phyloP scores from a whole-genome alignment of 2,113 vertebrate genomes.

The Cyanistes caeruleus region DNA sequence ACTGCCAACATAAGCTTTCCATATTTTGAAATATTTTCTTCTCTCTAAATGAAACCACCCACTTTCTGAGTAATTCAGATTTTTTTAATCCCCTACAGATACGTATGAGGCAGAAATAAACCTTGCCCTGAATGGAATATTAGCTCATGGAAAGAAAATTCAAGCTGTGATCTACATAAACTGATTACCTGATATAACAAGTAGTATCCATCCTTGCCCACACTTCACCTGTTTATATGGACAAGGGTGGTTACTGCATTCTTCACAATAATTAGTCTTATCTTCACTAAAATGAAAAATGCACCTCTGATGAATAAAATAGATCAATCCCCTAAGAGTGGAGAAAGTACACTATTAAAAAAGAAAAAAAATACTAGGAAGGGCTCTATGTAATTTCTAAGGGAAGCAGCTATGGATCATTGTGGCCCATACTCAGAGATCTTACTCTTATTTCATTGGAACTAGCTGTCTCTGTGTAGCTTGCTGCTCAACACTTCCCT shows the following conservation, averaged over 20 bases:
- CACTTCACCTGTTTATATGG: constrained; percentile 16
- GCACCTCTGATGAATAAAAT: not conserved
- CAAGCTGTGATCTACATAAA: not conserved
- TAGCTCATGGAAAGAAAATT: constrained; percentile 59
- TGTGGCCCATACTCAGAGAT: not conserved
- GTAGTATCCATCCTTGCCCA: not conserved
- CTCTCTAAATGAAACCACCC: constrained; percentile 60
- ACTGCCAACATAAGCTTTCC: constrained; percentile 66
- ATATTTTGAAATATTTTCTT: constrained; percentile 65
- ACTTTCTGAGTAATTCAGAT: constrained; percentile 54
- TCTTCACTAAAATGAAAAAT: not conserved
- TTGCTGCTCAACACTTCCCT: not conserved
- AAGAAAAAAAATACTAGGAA: not conserved
- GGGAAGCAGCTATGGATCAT: not conserved
- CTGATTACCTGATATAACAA: not conserved
- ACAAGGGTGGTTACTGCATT: not conserved
- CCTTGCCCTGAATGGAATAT: not conserved
- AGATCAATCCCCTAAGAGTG: not conserved
- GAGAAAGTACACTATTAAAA: not conserved
- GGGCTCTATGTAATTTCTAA: not conserved
- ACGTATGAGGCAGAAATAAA: constrained; percentile 43
- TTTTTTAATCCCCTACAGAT: constrained; percentile 51
- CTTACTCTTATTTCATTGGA: not conserved
- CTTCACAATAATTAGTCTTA: not conserved
- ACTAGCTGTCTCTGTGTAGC: not conserved